phyloP scores from a whole-genome alignment of 2,113 vertebrate genomes.

The Promerops cafer region DNA sequence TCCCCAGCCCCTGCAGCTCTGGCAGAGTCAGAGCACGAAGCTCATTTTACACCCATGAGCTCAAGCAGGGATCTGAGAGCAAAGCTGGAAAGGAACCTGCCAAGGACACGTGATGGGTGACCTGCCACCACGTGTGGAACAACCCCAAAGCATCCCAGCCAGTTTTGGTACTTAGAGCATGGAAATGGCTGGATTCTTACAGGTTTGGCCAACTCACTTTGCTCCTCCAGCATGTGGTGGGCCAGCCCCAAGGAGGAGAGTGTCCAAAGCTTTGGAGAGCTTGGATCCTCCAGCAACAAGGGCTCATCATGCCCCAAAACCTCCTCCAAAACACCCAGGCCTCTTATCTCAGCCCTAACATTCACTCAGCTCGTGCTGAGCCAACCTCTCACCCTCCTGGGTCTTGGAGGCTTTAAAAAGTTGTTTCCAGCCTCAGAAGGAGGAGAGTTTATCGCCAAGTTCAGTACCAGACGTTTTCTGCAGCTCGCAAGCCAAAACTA shows the following conservation, averaged over 20 bases:
- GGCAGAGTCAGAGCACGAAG: not conserved
- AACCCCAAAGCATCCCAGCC: not conserved
- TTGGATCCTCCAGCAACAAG: accelerated
- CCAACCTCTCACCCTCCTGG: not conserved
- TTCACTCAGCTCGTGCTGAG: not conserved
- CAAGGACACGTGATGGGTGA: not conserved
- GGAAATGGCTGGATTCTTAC: not conserved
- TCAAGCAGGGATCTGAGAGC: not conserved
- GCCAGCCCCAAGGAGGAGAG: not conserved
- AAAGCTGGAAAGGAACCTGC: not conserved
- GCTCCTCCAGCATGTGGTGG: not conserved
- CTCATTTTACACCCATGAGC: not conserved
- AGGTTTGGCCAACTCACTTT: not conserved
- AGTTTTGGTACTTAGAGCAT: not conserved
- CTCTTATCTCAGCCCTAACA: not conserved
- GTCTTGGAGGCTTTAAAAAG: not conserved
- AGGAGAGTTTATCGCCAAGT: not conserved
- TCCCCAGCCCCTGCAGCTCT: not conserved
- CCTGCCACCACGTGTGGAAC: not conserved
- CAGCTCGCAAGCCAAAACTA: slow-evolving; percentile 57
- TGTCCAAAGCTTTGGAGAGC: not conserved
- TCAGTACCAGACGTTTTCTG: slow-evolving; percentile 14
- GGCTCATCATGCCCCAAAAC: not conserved
- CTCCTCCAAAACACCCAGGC: too few relatives aligned
- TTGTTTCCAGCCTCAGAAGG: not conserved